Evolutionary conservation across 1,140 invertebrate genomes (phyloP), one percentile per base, ranked within the genome.

Genomic region (Calycopis cecrops): DNA sequence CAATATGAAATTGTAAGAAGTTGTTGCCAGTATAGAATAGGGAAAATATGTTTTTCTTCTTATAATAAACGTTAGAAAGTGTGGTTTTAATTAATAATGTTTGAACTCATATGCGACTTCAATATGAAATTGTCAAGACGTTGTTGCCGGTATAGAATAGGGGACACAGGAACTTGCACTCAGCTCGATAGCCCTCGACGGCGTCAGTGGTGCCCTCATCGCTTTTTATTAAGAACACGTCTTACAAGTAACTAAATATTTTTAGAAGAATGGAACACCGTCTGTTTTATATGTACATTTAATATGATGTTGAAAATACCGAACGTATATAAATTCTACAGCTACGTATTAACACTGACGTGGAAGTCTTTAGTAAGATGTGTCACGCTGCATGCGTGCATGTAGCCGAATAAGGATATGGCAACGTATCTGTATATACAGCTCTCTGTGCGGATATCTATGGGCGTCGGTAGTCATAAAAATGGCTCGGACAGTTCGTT

Each of bases 131-230:
- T 44, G 40, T 44, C 66, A 50, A 65, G 65, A 69, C 71, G 67
- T 67, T 77, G 76, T 74, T 28, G 21, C 21, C 6, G 21, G 72
- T 70, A 62, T 73, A 67, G 72, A 73, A 76, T 71, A 70, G 71
- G 70, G 70, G 59, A 61, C 67, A 57, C 61, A 65, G 65, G 60
- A 62, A 60, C 66, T 56, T 55, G 63, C 78, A 66, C 82, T 82
- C 63, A 62, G 60, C 73, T 84, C 58, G 62, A 85, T 78, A 76
- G 67, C 73, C 52, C 82, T 85, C 65, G 65, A 78, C 71, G 62
- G 37, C 57, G 67, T 62, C 63, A 52, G 63, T 60, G 70, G 63
- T 70, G 66, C 69, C 71, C 65, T 71, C 65, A 60, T 66, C 64
- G 67, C 67, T 77, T 76, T 77, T 73, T 49, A 62, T 49, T 49